Conservation (phyloP, 2,113 vertebrate species). For the Setophaga petechia region DNA sequence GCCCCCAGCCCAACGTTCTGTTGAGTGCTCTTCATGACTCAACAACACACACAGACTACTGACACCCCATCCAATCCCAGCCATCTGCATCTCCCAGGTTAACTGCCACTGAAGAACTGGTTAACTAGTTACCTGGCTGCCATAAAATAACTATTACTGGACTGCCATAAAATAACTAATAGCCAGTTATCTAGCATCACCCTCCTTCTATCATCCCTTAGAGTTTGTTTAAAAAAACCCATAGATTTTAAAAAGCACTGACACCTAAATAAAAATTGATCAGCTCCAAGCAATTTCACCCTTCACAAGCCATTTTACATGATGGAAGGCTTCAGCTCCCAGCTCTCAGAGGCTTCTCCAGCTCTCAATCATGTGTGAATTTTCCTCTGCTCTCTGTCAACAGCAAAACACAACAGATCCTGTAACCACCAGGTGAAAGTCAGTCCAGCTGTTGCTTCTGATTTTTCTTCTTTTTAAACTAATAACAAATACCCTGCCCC, state of each 20-base stretch:
- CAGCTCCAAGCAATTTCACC: background rate
- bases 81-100: background rate
- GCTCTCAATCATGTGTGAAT: background rate
- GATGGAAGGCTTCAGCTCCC: background rate
- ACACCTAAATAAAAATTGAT: conserved; percentile 32
- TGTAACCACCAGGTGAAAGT: background rate
- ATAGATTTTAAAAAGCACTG: background rate
- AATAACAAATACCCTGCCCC: background rate
- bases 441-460: background rate
- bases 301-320: background rate
- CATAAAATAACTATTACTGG: background rate
- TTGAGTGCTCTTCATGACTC: background rate
- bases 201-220: background rate
- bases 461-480: background rate
- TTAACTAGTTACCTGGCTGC: background rate
- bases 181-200: background rate
- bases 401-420: background rate
- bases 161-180: background rate
- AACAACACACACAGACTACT: background rate
- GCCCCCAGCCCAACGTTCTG: background rate
- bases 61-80: background rate
- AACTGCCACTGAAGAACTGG: background rate
- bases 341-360: conserved; percentile 5
- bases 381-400: background rate
- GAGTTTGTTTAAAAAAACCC: background rate